Percentiles rank a stretch among this genome's conserved stretches.
Evolutionary conservation across 2,888 invertebrate species (phyloP).

Genomic region (Leptinotarsa juncta): DNA sequence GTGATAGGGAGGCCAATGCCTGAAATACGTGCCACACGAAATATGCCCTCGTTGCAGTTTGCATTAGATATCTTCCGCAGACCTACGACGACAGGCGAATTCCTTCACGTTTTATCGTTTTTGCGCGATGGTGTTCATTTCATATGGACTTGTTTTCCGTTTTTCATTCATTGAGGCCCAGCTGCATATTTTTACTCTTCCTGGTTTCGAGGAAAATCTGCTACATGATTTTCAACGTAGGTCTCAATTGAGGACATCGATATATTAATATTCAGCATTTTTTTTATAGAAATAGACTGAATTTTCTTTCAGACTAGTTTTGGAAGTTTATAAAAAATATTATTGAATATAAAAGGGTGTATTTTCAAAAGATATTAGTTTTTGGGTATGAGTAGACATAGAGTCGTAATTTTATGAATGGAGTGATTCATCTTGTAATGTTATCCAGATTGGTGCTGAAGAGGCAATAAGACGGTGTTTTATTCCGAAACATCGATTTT

Average conservation of each 20-base stretch:
- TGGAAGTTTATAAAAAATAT: no score
- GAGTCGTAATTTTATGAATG: no score
- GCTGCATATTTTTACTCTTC: constrained; percentile 1
- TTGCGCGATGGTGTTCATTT: constrained; percentile 4
- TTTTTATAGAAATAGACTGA: no score
- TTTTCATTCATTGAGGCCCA: constrained; percentile 6
- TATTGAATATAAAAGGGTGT: no score
- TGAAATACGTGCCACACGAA: constrained; percentile 20
- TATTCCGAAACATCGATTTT: no score
- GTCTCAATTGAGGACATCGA: not conserved
- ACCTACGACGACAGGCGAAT: constrained; percentile 6
- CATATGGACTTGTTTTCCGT: not conserved
- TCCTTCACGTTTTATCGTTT: constrained; percentile 24
- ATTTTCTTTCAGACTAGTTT: no score
- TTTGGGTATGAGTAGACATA: no score
- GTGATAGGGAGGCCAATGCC: constrained; percentile 19
- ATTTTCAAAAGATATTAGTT: no score
- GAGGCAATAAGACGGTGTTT: no score
- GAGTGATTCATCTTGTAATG: no score
- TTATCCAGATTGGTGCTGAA: no score
- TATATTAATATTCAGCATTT: no score
- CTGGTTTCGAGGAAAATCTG: not conserved
- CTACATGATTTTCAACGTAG: not conserved
- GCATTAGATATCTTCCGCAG: constrained; percentile 13
- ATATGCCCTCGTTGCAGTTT: constrained; percentile 16